phyloP scores from a whole-genome alignment of 2,797 vertebrate genomes.

The Hydrolagus colliei region DNA sequence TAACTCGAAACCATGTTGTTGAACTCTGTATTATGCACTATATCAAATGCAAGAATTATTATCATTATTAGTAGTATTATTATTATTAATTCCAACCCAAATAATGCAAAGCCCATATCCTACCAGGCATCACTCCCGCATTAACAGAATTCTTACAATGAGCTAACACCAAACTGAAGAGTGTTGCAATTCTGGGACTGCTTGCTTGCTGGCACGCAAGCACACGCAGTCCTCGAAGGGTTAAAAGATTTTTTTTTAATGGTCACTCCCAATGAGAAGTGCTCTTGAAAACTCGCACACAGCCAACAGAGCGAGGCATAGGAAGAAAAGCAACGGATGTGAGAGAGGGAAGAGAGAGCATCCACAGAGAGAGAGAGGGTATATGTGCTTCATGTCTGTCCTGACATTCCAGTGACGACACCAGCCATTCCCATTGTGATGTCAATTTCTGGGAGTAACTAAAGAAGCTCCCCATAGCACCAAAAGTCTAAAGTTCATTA shows the following conservation, averaged over 20 bases:
- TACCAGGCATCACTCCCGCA: too few species aligned
- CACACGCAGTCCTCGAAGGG: background rate
- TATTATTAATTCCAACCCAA: too few species aligned
- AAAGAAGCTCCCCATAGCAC: conserved; percentile 91
- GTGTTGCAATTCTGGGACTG: conserved; percentile 38
- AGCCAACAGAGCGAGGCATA: background rate
- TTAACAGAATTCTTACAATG: too few species aligned
- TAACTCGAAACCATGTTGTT: too few species aligned
- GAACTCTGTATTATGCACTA: too few species aligned
- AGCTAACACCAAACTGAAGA: too few species aligned
- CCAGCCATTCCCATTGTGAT: conserved; percentile 77
- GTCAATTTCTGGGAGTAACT: conserved; percentile 92
- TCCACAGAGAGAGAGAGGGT: background rate
- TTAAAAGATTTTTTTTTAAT: background rate
- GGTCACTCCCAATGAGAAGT: background rate
- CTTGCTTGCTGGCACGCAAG: conserved; percentile 34
- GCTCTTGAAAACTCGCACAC: background rate
- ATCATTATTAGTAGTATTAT: too few species aligned
- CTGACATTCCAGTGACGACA: background rate
- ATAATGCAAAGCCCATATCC: too few species aligned
- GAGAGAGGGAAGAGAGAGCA: background rate
- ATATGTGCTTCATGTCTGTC: background rate
- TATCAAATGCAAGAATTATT: too few species aligned
- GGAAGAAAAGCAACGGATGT: background rate
- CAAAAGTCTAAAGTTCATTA: conserved; percentile 99